These are phyloP conservation scores for Scortum barcoo DNA, from an alignment of 2,113 vertebrate genomes.

Conservation along the genomic window DNA sequence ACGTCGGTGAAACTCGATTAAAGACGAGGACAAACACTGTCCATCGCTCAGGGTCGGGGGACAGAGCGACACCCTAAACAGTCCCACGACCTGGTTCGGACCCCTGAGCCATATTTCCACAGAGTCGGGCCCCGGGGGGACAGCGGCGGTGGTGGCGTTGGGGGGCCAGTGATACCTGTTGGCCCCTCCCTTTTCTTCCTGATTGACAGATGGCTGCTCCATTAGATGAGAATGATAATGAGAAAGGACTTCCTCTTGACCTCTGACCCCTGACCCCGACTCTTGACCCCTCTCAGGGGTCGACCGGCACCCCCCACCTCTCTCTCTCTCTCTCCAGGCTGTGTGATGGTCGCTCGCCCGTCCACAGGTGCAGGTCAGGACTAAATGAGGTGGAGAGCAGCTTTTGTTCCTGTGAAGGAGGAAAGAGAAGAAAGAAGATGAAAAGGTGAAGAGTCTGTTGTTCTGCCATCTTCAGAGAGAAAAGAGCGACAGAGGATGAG, in stretches of 20 bases:
- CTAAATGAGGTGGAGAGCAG: conserved; percentile 45
- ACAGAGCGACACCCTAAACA: conserved; percentile 60
- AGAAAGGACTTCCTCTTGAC: conserved; percentile 97
- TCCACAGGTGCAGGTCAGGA: conserved; percentile 65
- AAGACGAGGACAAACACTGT: background rate
- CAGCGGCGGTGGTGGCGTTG: conserved; percentile 14
- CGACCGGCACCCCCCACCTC: conserved; percentile 80
- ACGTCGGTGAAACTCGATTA: background rate
- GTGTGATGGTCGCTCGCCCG: conserved; percentile 27
- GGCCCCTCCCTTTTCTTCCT: conserved; percentile 79
- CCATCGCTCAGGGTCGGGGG: background rate
- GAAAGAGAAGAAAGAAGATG: no score
- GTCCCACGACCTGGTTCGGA: conserved; percentile 66
- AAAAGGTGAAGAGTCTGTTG: conserved; percentile 10
- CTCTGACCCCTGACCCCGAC: conserved; percentile 89
- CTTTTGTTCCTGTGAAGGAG: conserved; percentile 61
- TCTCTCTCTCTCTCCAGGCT: conserved; percentile 23
- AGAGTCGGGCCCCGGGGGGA: conserved; percentile 52
- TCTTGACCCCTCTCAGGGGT: conserved; percentile 90
- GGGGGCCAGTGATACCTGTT: conserved; percentile 69
- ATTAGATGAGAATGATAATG: conserved; percentile 96
- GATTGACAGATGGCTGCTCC: conserved; percentile 95
- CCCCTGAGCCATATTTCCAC: conserved; percentile 54
- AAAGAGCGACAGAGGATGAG: conserved; percentile 5
- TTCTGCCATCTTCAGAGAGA: conserved; percentile 19